phyloP scores from a whole-genome alignment of 2,888 invertebrate genomes.

The Enchytraeus crypticus region DNA sequence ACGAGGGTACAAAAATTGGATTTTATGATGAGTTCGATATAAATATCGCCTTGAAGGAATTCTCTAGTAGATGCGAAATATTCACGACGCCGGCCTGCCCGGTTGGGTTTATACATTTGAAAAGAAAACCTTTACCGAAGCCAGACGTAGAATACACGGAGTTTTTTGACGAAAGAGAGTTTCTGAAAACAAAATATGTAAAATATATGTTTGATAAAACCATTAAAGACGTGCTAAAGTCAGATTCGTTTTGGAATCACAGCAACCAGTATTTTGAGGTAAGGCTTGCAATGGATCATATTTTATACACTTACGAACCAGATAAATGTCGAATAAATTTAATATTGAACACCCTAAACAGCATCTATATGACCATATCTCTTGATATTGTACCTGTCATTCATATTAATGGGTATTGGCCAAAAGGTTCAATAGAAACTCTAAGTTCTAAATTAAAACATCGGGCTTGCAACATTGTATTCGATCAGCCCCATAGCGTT shows the following conservation, averaged over 20 bases:
- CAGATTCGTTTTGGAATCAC: too few species aligned
- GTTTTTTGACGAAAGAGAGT: neutral
- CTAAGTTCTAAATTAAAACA: neutral
- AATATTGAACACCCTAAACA: neutral
- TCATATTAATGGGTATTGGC: neutral
- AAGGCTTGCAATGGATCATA: too few species aligned
- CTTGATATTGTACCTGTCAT: neutral
- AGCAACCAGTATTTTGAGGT: too few species aligned
- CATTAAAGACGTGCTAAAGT: too few species aligned
- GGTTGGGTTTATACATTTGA: neutral
- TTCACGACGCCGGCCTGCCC: neutral
- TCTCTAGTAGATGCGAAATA: neutral
- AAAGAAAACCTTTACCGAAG: neutral
- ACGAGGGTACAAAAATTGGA: neutral
- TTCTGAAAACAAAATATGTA: neutral
- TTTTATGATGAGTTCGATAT: slow-evolving; percentile 1
- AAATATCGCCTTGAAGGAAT: neutral
- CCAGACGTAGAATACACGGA: neutral
- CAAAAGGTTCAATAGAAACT: neutral
- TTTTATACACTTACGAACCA: too few species aligned
- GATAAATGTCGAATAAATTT: neutral
- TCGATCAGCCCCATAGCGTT: neutral
- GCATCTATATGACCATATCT: neutral
- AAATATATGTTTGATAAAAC: too few species aligned
- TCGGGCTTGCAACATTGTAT: neutral